Base-by-base conservation (phyloP, 2,888 invertebrate genomes). In the Unio delphinus region DNA sequence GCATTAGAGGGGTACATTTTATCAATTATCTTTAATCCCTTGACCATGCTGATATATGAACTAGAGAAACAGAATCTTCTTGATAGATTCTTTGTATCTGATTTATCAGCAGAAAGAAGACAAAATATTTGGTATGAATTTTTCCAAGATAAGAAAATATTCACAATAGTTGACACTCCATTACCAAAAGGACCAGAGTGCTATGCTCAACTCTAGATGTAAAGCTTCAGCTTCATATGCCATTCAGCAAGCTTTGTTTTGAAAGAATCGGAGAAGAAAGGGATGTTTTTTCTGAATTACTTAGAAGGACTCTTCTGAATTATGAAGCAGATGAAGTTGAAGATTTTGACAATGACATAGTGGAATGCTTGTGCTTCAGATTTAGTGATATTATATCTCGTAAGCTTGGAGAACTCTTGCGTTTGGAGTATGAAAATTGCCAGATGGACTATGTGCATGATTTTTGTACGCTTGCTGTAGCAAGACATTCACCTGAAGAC, bases 171-270 rank as follows among this genome's bases (percentile, higher is more conserved):
- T 30, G 63, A 73, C 18, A 58, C 75, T 4, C 73, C 66, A 11
- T 65, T 72, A 6, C 70, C 70, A 23, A 61, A 69, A 26, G 78
- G 80, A 28, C 81, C 80, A 17, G 81, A 78, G 60, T 74, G 77
- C 58, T 81, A 74, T 60, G 64, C 59, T 56, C 62, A 15, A 67
- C 71, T 0, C 34, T 67, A 26, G 68, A 68, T 65, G 15, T 74
- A 6, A 18, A 28, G 20, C 58, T 23, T 23, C 23, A 23, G 23
- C 23, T 77, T 6, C 67, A 63, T 28, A 72, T 77, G 74, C 81
- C 81, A 55, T 74, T 79, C 61, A 74, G 76, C 62, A 59, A 55
- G 18, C 8, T 66, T 18, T 57, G 79, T 4, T 74, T 70, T 62
- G 62, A 70, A 1, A 62, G 65, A n/a, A 65, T 79, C 54, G 76